These are phyloP conservation scores for Halcyon smyrnensis DNA, from an alignment of 2,797 vertebrate genomes.

Conservation along the genomic window DNA sequence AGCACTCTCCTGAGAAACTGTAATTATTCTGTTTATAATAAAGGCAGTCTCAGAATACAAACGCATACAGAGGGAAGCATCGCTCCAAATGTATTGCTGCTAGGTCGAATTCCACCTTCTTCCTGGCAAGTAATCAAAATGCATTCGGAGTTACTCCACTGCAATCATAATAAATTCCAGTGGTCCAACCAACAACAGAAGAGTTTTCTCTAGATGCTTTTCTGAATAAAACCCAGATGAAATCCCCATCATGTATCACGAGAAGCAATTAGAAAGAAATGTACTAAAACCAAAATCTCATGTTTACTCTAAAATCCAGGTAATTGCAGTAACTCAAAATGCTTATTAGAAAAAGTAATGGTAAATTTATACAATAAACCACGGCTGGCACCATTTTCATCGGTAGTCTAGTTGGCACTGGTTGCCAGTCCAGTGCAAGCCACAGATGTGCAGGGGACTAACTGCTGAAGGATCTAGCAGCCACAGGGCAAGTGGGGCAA, in stretches of 20 bases:
- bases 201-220: neutral
- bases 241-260: no score
- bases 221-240: neutral
- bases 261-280: neutral
- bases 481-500: rapidly evolving
- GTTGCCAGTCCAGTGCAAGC: neutral
- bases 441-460: rapidly evolving
- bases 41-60: neutral
- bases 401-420: neutral
- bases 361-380: neutral
- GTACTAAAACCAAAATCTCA: neutral
- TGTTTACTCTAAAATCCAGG: neutral
- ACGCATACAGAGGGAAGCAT: neutral
- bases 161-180: neutral
- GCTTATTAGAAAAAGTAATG: neutral
- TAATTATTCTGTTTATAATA: neutral
- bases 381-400: neutral
- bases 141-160: neutral
- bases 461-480: neutral
- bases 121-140: neutral
- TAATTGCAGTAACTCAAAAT: neutral
- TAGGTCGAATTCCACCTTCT: neutral
- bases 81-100: neutral
- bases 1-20: neutral
- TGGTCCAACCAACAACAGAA: neutral